Conservation (phyloP, 2,888 invertebrate genomes). For the Tuberolachnus salignus region DNA sequence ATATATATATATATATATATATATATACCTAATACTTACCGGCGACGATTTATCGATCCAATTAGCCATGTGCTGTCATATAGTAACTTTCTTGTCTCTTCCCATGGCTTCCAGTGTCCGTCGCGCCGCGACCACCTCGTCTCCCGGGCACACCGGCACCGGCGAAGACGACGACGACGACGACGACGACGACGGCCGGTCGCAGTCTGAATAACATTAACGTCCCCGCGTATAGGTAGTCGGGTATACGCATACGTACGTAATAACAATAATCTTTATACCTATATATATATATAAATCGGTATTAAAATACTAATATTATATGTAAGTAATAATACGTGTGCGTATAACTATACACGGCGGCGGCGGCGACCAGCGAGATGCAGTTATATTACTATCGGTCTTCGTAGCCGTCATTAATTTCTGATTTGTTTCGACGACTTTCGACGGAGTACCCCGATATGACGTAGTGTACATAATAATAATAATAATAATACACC, state of each 20-base stretch:
- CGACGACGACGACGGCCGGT: neutral
- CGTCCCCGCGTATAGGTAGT: neutral
- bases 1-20: neutral
- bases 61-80: conserved; percentile 48
- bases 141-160: too few species aligned
- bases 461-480: too few species aligned
- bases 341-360: too few species aligned
- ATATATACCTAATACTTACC: neutral
- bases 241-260: neutral
- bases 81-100: conserved; percentile 41
- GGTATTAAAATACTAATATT: too few species aligned
- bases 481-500: too few species aligned
- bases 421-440: conserved; percentile 26
- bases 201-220: conserved; percentile 45
- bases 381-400: neutral
- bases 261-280: neutral
- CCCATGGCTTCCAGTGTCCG: conserved; percentile 4
- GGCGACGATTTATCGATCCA: conserved; percentile 50
- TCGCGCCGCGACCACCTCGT: neutral
- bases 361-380: too few species aligned
- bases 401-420: neutral
- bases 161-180: too few species aligned
- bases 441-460: neutral
- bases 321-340: too few species aligned
- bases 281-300: too few species aligned